Evolutionary conservation across 2,797 vertebrate species (phyloP).

Genomic region (Anguilla anguilla): DNA sequence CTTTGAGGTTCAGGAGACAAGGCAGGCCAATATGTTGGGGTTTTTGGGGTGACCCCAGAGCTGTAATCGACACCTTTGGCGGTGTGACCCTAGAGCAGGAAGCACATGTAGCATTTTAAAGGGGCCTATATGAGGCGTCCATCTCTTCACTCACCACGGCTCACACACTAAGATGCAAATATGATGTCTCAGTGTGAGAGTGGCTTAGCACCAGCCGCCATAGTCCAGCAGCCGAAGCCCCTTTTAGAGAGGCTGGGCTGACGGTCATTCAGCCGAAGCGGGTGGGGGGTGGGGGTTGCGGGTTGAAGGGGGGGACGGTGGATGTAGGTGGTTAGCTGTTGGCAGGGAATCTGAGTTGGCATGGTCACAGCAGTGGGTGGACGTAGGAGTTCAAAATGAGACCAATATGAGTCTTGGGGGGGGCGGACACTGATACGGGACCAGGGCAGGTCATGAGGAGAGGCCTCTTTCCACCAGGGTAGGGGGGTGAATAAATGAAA

Average conservation of each 20-base stretch:
- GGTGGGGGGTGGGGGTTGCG: slow-evolving; percentile 12
- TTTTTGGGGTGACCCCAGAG: not conserved
- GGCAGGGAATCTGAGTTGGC: slow-evolving; percentile 56
- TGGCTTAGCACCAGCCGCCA: slow-evolving; percentile 46
- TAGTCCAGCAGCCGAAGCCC: slow-evolving; percentile 19
- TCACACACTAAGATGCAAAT: not conserved
- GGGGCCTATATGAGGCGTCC: not conserved
- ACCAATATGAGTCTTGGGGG: slow-evolving; percentile 47
- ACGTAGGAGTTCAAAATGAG: slow-evolving; percentile 36
- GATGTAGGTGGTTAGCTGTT: slow-evolving; percentile 63
- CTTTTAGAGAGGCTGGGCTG: not conserved
- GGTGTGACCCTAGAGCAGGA: not conserved
- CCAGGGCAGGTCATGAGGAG: slow-evolving; percentile 16
- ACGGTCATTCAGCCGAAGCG: not conserved
- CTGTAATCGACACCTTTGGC: not conserved
- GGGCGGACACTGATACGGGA: slow-evolving; percentile 57
- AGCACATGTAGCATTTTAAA: not conserved
- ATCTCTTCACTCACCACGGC: not conserved
- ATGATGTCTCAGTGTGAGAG: slow-evolving; percentile 67
- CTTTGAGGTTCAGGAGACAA: not conserved
- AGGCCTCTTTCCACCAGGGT: slow-evolving; percentile 26
- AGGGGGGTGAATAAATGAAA: not conserved
- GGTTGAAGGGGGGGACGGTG: slow-evolving; percentile 31
- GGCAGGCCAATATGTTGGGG: not conserved
- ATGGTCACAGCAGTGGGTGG: slow-evolving; percentile 43